Conservation (phyloP, 30 jellyfish, hydroid and myxozoan species). For the Hydractinia echinata region DNA sequence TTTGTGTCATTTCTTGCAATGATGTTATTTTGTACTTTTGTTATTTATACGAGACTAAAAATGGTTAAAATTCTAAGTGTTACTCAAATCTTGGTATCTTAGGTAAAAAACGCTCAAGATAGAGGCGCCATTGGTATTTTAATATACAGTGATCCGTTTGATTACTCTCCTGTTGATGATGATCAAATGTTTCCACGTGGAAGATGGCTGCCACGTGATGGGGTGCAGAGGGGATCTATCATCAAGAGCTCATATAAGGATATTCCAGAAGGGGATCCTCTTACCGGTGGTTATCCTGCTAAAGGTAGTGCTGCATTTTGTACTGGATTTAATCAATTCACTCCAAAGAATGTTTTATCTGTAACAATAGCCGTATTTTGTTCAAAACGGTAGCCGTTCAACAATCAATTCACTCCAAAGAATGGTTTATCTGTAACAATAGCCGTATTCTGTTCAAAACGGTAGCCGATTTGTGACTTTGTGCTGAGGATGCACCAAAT, state of each 20-base stretch:
- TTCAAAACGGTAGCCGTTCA: too few species aligned
- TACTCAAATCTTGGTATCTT: neutral
- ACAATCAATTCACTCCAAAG: too few species aligned
- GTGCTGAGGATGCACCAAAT: too few species aligned
- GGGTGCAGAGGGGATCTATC: constrained; percentile 85
- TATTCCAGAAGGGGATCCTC: constrained; percentile 57
- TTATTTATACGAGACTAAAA: neutral
- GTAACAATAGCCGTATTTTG: too few species aligned
- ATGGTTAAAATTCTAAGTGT: neutral
- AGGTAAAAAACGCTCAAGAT: constrained; percentile 69
- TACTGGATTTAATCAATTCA: too few species aligned
- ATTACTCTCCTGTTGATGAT: constrained; percentile 70
- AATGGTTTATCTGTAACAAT: too few species aligned
- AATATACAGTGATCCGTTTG: constrained; percentile 74
- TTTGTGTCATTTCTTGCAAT: too few species aligned
- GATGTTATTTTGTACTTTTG: neutral
- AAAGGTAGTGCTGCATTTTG: constrained; percentile 38
- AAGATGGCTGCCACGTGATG: constrained; percentile 83
- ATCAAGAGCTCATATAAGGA: constrained; percentile 3
- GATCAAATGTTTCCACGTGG: constrained; percentile 56
- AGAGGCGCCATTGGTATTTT: constrained; percentile 75
- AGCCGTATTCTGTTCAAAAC: too few species aligned
- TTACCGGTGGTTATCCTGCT: constrained; percentile 89
- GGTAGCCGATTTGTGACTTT: too few species aligned
- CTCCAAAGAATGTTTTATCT: too few species aligned